Evolutionary conservation across 2,113 vertebrate genomes (phyloP).

Genomic region (Hypanus sabinus): DNA sequence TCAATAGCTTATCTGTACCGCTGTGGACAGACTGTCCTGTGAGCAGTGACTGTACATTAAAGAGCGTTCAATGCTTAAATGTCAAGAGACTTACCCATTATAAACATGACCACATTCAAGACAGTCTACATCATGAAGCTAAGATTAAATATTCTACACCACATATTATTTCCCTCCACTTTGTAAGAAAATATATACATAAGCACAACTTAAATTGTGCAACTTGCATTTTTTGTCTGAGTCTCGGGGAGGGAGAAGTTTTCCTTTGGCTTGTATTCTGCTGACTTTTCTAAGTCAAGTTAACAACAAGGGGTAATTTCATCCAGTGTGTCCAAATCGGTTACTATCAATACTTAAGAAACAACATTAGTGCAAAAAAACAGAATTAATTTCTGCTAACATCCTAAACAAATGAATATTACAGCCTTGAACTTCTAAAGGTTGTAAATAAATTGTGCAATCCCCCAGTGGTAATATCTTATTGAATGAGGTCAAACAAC

Average conservation of each 20-base stretch:
- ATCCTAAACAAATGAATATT: background rate
- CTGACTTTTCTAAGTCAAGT: background rate
- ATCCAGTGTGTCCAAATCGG: background rate
- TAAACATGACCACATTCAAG: conserved; percentile 2
- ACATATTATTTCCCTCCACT: background rate
- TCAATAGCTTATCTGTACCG: conserved; percentile 28
- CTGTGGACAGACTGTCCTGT: conserved; percentile 20
- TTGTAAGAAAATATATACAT: background rate
- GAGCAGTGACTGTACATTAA: conserved; percentile 10
- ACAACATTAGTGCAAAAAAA: background rate
- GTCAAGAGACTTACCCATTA: background rate
- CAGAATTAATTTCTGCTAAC: background rate
- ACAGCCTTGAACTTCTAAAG: background rate
- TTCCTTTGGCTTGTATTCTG: background rate
- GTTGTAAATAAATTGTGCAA: no score
- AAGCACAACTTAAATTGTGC: background rate
- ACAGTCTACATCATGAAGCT: background rate
- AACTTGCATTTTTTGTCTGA: background rate
- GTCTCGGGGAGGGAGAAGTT: background rate
- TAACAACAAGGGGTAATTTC: background rate
- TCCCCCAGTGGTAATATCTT: no score
- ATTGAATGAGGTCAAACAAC: no score
- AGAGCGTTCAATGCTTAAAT: conserved; percentile 23
- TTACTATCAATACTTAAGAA: background rate
- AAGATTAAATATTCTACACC: background rate